Conservation (phyloP, 2,888 invertebrate species). For the Mesorhabditis sp. region DNA sequence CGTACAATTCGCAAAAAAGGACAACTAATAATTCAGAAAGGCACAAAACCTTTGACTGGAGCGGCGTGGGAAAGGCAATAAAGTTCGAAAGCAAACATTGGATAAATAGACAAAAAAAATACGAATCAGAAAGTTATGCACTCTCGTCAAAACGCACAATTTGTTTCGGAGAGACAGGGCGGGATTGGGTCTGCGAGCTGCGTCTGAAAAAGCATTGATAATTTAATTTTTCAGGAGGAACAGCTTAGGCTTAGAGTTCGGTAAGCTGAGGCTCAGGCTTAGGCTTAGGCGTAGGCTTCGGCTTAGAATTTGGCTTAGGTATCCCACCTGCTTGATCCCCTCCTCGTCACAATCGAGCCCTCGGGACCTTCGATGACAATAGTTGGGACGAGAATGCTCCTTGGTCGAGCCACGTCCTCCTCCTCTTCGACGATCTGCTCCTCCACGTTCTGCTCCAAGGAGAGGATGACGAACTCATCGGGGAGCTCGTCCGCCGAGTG, state of each 20-base stretch:
- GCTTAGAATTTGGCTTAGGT: too few species aligned
- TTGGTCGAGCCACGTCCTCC: not conserved
- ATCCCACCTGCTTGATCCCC: not conserved
- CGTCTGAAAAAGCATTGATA: not conserved
- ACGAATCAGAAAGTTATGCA: not conserved
- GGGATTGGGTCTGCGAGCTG: not conserved
- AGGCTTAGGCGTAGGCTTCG: too few species aligned
- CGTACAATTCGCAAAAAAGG: too few species aligned
- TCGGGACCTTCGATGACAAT: conserved; percentile 30
- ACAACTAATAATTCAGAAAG: too few species aligned
- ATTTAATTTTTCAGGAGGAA: too few species aligned
- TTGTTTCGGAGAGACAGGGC: not conserved
- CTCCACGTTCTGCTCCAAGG: not conserved
- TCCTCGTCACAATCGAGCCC: not conserved
- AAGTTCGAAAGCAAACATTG: too few species aligned
- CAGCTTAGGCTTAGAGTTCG: too few species aligned
- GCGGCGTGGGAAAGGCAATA: too few species aligned
- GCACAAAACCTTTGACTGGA: too few species aligned
- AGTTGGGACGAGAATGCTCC: conserved; percentile 22
- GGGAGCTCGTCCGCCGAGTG: not conserved
- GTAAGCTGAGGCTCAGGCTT: too few species aligned
- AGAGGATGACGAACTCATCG: not conserved
- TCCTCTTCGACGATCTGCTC: not conserved
- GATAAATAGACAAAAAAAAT: not conserved
- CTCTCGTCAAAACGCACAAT: not conserved